Evolutionary conservation across 2,797 vertebrate genomes (phyloP).

Genomic region (Neoniphon sammara): DNA sequence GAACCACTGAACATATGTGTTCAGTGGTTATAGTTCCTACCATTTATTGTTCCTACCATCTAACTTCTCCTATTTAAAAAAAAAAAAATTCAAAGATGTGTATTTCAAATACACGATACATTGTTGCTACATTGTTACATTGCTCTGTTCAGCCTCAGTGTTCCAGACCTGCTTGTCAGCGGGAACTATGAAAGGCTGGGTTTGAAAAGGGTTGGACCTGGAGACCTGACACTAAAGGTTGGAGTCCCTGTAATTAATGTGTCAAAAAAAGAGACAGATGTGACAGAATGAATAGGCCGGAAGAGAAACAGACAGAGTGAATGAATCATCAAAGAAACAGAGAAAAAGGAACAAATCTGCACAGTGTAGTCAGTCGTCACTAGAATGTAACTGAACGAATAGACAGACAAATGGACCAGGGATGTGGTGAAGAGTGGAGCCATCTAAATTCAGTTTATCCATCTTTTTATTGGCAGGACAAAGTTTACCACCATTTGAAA

Average conservation of each 20-base stretch:
- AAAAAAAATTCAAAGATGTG: too few species aligned
- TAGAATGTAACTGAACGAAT: slow-evolving; percentile 20
- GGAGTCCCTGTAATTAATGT: slow-evolving; percentile 33
- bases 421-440: not conserved
- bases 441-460: not conserved
- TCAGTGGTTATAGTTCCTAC: too few species aligned
- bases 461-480: not conserved
- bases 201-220: slow-evolving; percentile 30
- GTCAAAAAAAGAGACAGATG: slow-evolving; percentile 31
- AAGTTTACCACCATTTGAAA: too few species aligned
- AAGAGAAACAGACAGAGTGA: slow-evolving; percentile 1
- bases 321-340: slow-evolving; percentile 35
- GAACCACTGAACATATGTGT: too few species aligned
- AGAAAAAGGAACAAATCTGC: slow-evolving; percentile 26
- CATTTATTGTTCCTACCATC: too few species aligned
- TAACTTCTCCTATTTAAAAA: too few species aligned
- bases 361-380: slow-evolving; percentile 3
- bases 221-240: slow-evolving; percentile 30
- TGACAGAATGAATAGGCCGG: slow-evolving; percentile 14
- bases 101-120: too few species aligned
- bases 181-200: slow-evolving; percentile 10
- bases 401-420: not conserved
- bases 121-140: too few species aligned
- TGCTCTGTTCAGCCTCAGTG: slow-evolving; percentile 25
- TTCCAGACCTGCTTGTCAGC: slow-evolving; percentile 25